Base-by-base conservation (phyloP, 2,113 vertebrate genomes). In the Monarcha castaneiventris region DNA sequence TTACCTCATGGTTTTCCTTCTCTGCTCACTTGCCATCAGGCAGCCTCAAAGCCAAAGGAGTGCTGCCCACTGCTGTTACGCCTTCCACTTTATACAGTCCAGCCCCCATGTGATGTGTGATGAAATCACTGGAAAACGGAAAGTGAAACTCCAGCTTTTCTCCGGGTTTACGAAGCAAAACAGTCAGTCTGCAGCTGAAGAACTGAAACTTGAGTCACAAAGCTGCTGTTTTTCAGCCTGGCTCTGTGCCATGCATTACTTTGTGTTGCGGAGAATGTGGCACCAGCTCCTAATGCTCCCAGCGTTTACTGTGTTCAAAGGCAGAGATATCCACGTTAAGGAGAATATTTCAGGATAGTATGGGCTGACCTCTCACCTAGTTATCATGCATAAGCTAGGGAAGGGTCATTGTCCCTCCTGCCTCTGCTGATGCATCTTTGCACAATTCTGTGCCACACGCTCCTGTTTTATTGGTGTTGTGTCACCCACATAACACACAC, bases 1-100 rank as follows among this genome's bases (percentile, higher is more conserved):
- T 93, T 91, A 97, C 96, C 95, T 87, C 95, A 97, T 97, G 62
- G 15, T 69, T 89, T 62, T 72, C 33, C 46, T 81, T 58, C 26
- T 75, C 22, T 82, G 41, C 22, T 61, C 6, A 0, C 18, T 49
- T 33, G 26, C 26, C 7, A 26, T 46, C 25, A 12, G 18, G 23
- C 0, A 76, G 44, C 10, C 37, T 29, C 39, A 29, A 33, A 77
- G 16, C 4, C 11, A 5, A 19, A 29, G 13, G 35, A 78, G 4
- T 32, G 62, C 10, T n/a, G 44, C 32, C 25, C 23, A 3, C 26
- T n/a, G 20, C 0, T 64, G 52, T 6, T 68, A 2, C 3, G 32
- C 3, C 1, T 46, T 26, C 10, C 3, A 7, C 71, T 96, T 89
- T 81, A 93, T 93, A 4, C 2, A 22, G 15, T 56, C 4, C 14